Evolutionary conservation across 2,797 vertebrate genomes (phyloP), one percentile per base, ranked within the genome.

Genomic region (Liasis olivaceus): DNA sequence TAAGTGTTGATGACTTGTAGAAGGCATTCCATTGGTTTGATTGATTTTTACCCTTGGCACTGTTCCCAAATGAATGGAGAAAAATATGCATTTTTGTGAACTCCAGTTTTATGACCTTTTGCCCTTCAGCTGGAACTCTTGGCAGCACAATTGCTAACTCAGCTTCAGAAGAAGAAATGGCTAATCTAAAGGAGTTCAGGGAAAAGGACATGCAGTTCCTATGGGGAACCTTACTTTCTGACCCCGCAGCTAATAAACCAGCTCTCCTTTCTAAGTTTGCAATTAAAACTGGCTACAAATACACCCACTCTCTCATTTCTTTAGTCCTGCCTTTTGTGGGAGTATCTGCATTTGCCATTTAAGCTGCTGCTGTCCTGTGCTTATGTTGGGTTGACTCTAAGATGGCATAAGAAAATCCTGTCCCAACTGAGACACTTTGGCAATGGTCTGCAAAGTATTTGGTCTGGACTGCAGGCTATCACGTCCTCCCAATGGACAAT

Each of bases 81-180:
- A n/a, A 87, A 72, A 89, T 26, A 54, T 63, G 5, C 14, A 84
- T 85, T 92, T 92, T 89, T 64, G 47, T 77, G 63, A 13, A 20
- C 42, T 89, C 14, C 36, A 42, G 4, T 85, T 92, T 84, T 59
- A 64, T 84, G 72, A 64, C 69, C 47, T 58, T 84, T 92, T 64
- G 47, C 87, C 54, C 87, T 92, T 92, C 72, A 89, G 69, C 87
- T 88, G 87, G 58, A 92, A 60, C 47, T 63, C 69, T 88, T 92
- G 91, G 91, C 87, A 84, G 59, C n/a, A 20, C 47, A 56, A 26
- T n/a, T 51, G n/a, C 72, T 92, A 64, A 26, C 54, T 92, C 81
- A 59, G 91, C 31, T 58, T 69, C 88, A 24, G 20, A 66, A n/a
- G n/a, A 54, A 54, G 54, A 63, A 24, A 6, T 31, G 13, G 47